A percentile compares a stretch with the other conserved stretches of the same genome.
These are phyloP conservation scores for Pseudotriccus pelzelni DNA, from an alignment of 2,797 vertebrate genomes.

Conservation along the genomic window DNA sequence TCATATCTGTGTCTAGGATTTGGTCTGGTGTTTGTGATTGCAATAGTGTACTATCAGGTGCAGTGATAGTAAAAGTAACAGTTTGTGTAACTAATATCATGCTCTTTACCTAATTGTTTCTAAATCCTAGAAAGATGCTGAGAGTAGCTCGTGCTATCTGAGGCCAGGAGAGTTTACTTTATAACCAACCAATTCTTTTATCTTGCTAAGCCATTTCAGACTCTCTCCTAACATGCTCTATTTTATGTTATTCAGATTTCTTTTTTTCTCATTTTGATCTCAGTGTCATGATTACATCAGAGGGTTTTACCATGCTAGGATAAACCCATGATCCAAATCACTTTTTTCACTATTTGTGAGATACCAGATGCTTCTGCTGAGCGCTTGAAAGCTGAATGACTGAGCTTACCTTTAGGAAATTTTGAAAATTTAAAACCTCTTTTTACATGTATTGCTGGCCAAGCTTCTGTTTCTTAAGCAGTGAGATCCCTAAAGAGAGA, in stretches of 20 bases:
- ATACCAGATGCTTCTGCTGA: not conserved
- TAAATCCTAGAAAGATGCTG: not conserved
- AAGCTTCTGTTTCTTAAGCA: not conserved
- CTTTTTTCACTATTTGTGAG: not conserved
- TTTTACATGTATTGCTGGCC: not conserved
- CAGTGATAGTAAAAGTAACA: not conserved
- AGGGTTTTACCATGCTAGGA: not conserved
- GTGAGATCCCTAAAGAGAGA: not conserved
- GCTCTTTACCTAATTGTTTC: not conserved
- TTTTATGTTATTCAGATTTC: not conserved
- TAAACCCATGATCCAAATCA: not conserved
- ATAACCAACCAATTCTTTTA: not conserved
- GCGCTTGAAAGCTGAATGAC: not conserved
- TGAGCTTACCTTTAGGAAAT: not conserved
- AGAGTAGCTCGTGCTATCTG: not conserved
- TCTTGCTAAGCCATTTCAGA: not conserved
- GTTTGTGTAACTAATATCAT: not conserved
- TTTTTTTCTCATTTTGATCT: not conserved
- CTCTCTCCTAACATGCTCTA: not conserved
- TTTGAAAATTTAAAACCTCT: not conserved
- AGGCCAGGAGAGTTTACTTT: not conserved
- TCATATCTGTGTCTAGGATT: not conserved
- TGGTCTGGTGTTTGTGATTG: not conserved
- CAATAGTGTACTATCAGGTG: fast-evolving
- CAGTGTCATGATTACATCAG: not conserved